phyloP scores from a whole-genome alignment of 2,888 invertebrate genomes.

The Macaria notata region DNA sequence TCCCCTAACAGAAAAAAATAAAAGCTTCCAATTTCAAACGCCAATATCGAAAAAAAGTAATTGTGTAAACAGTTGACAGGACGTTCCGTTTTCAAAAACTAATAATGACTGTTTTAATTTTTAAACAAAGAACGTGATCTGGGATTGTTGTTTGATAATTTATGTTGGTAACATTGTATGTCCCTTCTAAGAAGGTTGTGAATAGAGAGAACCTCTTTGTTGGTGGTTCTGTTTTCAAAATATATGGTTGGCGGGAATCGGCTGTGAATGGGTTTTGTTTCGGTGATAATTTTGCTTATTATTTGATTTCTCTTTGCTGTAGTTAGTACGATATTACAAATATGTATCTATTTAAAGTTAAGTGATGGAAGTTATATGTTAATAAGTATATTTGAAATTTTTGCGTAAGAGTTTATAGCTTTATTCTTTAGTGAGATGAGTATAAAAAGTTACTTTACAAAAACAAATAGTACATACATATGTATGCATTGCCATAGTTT shows the following conservation, averaged over 20 bases:
- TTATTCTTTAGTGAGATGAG: too few relatives aligned
- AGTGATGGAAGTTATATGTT: not conserved
- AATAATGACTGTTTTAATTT: conserved; percentile 51
- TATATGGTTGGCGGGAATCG: conserved; percentile 37
- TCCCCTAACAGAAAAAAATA: conserved; percentile 18
- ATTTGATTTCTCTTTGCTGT: too few relatives aligned
- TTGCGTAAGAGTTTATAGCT: not conserved
- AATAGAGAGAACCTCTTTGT: conserved; percentile 46
- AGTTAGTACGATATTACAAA: too few relatives aligned
- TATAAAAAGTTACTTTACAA: too few relatives aligned
- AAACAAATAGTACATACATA: too few relatives aligned
- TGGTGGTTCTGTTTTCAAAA: conserved; percentile 66
- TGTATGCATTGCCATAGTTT: too few relatives aligned
- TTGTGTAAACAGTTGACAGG: conserved; percentile 36
- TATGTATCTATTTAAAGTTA: not conserved
- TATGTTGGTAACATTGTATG: conserved; percentile 27
- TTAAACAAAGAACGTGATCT: conserved; percentile 37
- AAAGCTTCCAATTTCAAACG: conserved; percentile 35
- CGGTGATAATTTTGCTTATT: not conserved
- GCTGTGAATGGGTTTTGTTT: conserved; percentile 7
- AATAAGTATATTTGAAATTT: not conserved
- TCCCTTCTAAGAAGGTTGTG: conserved; percentile 54
- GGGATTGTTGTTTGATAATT: conserved; percentile 24
- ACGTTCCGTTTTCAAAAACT: conserved; percentile 46
- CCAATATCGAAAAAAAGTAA: conserved; percentile 35